Base-by-base conservation (phyloP, 2,797 vertebrate genomes). In the Discoglossus pictus region DNA sequence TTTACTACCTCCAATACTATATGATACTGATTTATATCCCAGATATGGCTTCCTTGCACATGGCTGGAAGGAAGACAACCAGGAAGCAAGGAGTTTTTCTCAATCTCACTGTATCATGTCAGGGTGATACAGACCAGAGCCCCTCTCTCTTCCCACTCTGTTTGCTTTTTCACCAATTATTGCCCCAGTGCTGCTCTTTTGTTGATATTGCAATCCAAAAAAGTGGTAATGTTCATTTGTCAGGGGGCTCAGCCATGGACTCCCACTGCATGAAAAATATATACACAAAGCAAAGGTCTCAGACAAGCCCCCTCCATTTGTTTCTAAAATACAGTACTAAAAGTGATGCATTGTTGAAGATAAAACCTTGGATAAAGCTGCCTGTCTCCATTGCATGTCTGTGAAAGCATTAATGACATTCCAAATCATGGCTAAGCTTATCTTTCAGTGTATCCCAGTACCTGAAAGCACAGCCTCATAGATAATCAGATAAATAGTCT, bases 151-250 rank as follows among this genome's bases (percentile, higher is more conserved):
- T 80, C 63, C 79, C 75, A 40, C 79, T 81, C 79, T 88, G 95
- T 97, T 98, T 96, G 97, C 95, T 94, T 94, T 95, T 92, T 92
- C 90, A 81, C 87, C 91, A 92, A 93, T 97, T 94, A 95, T 95
- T 94, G 90, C 86, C 79, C 87, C 83, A 79, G 84, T 83, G 87
- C 88, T 83, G 78, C 85, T 80, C 77, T 78, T 88, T 88, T 93
- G 94, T 94, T 95, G 92, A 96, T 89, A 93, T 90, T 91, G 92
- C 75, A 89, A 88, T 89, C 88, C 88, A 84, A 92, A 91, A 92
- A 90, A 92, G 93, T 93, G 89, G 92, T 92, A 84, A 87, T 89
- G 84, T 87, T 88, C 95, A 98, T 98, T 96, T 93, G 95, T 98
- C 97, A 98, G 92, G 88, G 76, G 82, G 75, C 80, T 79, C 80